Base-by-base conservation (phyloP, 2,888 invertebrate species). In the Cynaeus angustus region DNA sequence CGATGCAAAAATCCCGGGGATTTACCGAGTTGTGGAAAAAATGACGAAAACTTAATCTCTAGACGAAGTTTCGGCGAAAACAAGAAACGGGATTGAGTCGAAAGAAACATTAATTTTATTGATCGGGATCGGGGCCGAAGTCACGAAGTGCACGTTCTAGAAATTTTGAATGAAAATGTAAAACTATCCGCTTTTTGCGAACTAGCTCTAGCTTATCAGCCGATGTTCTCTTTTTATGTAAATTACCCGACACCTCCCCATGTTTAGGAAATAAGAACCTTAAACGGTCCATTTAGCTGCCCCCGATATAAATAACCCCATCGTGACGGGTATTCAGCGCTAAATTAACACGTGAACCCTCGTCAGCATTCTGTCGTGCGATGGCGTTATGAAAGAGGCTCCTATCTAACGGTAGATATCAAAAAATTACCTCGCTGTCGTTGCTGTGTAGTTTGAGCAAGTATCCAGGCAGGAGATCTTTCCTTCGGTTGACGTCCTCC, bases 401-500 rank as follows among this genome's bases (percentile, higher is more conserved):
- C n/a, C 16, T 28, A 16, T 9, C 16, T 50, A 50, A 50, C 59
- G 41, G 4, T 6, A 10, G 12, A 55, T 12, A 21, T 21, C 21
- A n/a, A 55, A 26, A 9, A 55, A 37, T 30, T 87, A 98, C 98
- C 93, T 97, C 94, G 87, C 98, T 98, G 84, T 99, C 98, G 86
- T 97, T 97, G 88, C 95, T 96, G 85, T 96, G 95, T 80, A 99
- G 89, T 81, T 92, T 92, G 78, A 99, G 89, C 79, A 91, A 91
- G 86, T 97, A 98, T 65, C 97, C 97, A 56, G 96, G 95, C 80
- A 99, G 88, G 78, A 99, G 89, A 86, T 97, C 94, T 71, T 90
- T 90, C 78, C 93, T 89, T 61, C 91, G 91, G 88, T 99, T 99
- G 77, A 99, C 97, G 86, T 99, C 98, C 80, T 95, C 94, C 81